phyloP scores from a whole-genome alignment of 2,113 vertebrate genomes.

The Microcebus murinus region DNA sequence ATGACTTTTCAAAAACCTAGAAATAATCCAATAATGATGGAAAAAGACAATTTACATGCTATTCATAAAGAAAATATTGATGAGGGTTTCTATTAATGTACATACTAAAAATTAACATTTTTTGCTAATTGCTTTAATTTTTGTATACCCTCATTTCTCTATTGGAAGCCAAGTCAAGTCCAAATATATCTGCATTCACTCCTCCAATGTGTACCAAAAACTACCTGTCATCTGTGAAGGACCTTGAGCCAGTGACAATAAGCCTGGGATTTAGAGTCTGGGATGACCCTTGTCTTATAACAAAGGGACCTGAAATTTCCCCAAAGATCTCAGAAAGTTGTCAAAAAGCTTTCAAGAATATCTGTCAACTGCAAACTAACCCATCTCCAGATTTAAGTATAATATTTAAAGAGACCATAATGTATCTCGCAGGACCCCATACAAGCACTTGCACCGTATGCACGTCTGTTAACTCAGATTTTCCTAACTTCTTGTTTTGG shows the following conservation, averaged over 20 bases:
- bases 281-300: background rate
- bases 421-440: background rate
- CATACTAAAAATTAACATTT: background rate
- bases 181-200: background rate
- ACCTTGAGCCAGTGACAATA: background rate
- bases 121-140: background rate
- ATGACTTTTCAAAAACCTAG: constrained; percentile 28
- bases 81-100: background rate
- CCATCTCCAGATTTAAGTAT: background rate
- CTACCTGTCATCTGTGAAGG: background rate
- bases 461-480: background rate
- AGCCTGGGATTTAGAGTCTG: background rate
- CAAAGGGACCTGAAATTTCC: background rate
- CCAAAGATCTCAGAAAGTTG: background rate
- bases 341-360: background rate
- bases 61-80: constrained; percentile 33
- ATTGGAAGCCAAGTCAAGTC: background rate
- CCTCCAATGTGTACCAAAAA: background rate
- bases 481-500: background rate
- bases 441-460: background rate
- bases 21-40: background rate
- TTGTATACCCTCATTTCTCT: constrained; percentile 6
- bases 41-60: background rate
- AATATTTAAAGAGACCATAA: background rate
- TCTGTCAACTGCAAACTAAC: background rate